Base-by-base conservation (phyloP, 2,888 invertebrate genomes). In the Cephus nigrinus region DNA sequence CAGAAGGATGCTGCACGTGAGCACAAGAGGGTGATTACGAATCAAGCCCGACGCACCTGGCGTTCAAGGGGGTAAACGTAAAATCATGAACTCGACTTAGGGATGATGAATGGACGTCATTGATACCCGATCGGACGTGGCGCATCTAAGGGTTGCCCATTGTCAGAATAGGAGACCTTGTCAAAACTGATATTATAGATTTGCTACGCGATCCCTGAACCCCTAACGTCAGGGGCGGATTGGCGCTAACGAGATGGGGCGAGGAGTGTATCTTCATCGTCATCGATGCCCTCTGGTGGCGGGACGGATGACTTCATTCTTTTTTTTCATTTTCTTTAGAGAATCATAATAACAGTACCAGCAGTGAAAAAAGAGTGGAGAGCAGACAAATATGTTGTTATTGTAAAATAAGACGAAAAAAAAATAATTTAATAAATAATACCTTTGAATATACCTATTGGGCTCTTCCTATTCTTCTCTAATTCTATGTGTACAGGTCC, bases 141-240 rank as follows among this genome's bases (percentile, higher is more conserved):
- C 40, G 40, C 15, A 40, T 77, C 68, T 23, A 78, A 81, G 82
- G 82, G 80, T 81, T 76, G 78, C 74, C 83, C 74, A 86, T 88
- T 88, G 86, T 86, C 82, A 77, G 79, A 76, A 77, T 76, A 84
- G 84, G 83, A 86, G 84, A 87, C 84, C 87, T 86, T 89, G 90
- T 89, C 90, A 87, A 89, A 90, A 90, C 88, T 87, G 85, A 87
- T 82, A 82, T 86, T 86, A 86, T 80, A 86, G 88, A 90, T 90
- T 90, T 86, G 88, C 86, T 85, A 89, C 87, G 88, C 87, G 87
- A 88, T 87, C 80, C 83, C 74, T 77, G 71, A 77, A 78, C 75
- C 73, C 68, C 82, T 72, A 75, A 68, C 75, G 32, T 32, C 80
- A 74, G 82, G 84, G 84, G 76, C 15, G 80, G 77, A 76, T 79